phyloP scores from a whole-genome alignment of 2,888 invertebrate genomes.

The Cylloceria caligata region DNA sequence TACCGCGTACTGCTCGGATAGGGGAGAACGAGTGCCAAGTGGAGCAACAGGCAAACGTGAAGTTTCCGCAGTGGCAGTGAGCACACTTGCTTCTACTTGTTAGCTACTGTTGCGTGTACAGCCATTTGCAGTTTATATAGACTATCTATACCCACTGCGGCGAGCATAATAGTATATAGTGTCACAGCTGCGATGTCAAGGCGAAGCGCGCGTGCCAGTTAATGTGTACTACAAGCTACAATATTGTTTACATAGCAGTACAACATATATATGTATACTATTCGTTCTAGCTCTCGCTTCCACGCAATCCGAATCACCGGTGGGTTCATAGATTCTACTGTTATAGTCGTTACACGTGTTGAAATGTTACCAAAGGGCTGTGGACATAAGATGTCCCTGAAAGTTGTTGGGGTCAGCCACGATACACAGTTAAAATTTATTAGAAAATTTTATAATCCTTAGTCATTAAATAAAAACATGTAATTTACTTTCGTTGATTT shows the following conservation, averaged over 20 bases:
- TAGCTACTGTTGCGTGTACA: constrained; percentile 11
- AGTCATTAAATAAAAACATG: too few relatives aligned
- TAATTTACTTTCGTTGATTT: too few relatives aligned
- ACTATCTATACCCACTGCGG: not conserved
- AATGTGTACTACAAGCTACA: constrained; percentile 3
- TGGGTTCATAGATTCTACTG: too few relatives aligned
- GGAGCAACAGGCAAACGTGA: constrained; percentile 27
- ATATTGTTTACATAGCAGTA: constrained; percentile 29
- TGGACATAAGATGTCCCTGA: too few relatives aligned
- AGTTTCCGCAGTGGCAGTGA: not conserved
- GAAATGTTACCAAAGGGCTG: too few relatives aligned
- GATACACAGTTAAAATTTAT: too few relatives aligned
- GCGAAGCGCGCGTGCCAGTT: constrained; percentile 11
- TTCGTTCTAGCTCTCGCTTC: not conserved
- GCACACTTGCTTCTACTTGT: constrained; percentile 13
- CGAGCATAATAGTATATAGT: not conserved
- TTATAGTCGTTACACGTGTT: too few relatives aligned
- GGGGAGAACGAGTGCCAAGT: constrained; percentile 10
- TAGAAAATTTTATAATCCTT: too few relatives aligned
- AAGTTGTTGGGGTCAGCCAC: too few relatives aligned
- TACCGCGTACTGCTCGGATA: not conserved
- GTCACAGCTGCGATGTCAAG: constrained; percentile 28
- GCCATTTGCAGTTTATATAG: not conserved
- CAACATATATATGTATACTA: not conserved
- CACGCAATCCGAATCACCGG: not conserved